A percentile compares a stretch with the other conserved stretches of the same genome.
phyloP scores from a whole-genome alignment of 1,140 invertebrate species.

The Homarus americanus region DNA sequence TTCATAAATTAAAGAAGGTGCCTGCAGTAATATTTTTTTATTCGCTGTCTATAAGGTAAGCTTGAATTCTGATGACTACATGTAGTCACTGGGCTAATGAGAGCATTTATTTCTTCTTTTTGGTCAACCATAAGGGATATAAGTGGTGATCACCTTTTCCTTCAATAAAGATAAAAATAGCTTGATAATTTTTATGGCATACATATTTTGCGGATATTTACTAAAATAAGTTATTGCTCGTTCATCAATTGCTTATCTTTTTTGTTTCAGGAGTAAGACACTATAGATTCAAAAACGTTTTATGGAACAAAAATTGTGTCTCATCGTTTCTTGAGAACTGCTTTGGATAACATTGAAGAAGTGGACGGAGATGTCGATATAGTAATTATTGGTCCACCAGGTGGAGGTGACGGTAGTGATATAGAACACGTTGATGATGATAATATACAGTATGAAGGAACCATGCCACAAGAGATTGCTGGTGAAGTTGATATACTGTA shows the following conservation, averaged over 20 bases:
- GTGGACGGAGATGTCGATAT: slow-evolving; percentile 75
- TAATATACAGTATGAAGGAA: slow-evolving; percentile 15
- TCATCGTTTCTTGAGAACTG: slow-evolving; percentile 75
- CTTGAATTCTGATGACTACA: too few relatives aligned
- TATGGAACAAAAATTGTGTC: slow-evolving; percentile 47
- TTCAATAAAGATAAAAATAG: too few relatives aligned
- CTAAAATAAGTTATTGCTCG: background rate
- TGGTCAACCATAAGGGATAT: background rate
- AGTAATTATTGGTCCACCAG: slow-evolving; percentile 69
- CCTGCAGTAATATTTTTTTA: too few relatives aligned
- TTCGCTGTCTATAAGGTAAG: too few relatives aligned
- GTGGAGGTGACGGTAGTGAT: slow-evolving; percentile 51
- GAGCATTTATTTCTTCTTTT: background rate
- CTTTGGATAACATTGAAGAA: slow-evolving; percentile 75
- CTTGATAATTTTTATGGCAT: background rate
- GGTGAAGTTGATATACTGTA: slow-evolving; percentile 39
- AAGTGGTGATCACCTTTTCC: too few relatives aligned
- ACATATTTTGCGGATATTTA: background rate
- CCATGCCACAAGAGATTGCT: slow-evolving; percentile 16
- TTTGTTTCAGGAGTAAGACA: background rate
- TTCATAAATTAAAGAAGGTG: too few relatives aligned
- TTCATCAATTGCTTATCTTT: background rate
- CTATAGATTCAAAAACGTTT: slow-evolving; percentile 5
- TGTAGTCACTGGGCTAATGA: too few relatives aligned
- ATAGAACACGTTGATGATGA: slow-evolving; percentile 42